These are phyloP conservation scores for Tachyglossus aculeatus DNA, from an alignment of 2,797 vertebrate genomes.

Conservation along the genomic window DNA sequence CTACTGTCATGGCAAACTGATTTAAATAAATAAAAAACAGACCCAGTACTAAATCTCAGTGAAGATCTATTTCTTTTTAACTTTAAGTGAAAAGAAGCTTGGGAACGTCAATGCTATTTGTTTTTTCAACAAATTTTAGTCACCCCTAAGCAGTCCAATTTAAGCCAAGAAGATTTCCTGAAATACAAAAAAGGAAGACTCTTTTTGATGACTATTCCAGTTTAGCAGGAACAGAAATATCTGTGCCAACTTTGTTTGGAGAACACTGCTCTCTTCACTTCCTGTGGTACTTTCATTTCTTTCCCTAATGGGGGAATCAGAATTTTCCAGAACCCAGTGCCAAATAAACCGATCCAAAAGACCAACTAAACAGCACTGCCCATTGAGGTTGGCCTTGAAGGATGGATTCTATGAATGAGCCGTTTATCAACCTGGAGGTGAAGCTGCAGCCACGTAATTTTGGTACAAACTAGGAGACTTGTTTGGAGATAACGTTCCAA, in stretches of 20 bases:
- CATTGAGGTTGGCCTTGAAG: too few species aligned
- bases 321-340: slow-evolving; percentile 10
- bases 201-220: slow-evolving; percentile 12
- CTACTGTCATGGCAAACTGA: too few species aligned
- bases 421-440: too few species aligned
- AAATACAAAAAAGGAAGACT: slow-evolving; percentile 1
- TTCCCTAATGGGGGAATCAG: neutral
- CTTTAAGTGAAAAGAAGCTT: neutral
- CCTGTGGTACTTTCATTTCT: neutral
- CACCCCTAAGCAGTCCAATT: too few species aligned
- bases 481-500: too few species aligned
- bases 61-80: neutral
- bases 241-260: slow-evolving; percentile 21
- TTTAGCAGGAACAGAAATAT: slow-evolving; percentile 14
- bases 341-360: neutral
- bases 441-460: too few species aligned
- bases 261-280: slow-evolving; percentile 30
- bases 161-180: neutral
- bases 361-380: neutral
- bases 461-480: too few species aligned
- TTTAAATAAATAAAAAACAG: too few species aligned
- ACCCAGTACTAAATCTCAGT: too few species aligned
- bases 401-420: too few species aligned
- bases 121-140: too few species aligned
- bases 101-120: too few species aligned